Evolutionary conservation across 1,140 invertebrate genomes (phyloP).

Genomic region (Stegodyphus mimosarum): DNA sequence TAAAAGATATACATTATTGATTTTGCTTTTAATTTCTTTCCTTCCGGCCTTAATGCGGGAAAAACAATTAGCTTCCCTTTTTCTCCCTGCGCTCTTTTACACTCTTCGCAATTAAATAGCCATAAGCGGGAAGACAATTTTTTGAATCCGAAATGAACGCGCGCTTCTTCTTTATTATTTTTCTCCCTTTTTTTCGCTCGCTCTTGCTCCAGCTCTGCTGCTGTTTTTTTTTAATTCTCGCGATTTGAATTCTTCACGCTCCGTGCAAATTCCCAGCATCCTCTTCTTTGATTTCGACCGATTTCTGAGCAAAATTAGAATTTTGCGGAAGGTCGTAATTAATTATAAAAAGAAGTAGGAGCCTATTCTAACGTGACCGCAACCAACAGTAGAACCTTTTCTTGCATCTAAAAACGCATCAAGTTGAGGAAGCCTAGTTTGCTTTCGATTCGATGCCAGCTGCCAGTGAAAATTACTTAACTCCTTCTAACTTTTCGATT

Average conservation of each 20-base stretch:
- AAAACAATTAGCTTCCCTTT: conserved; percentile 54
- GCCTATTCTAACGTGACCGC: conserved; percentile 28
- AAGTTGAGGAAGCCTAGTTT: background rate
- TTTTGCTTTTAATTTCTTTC: conserved; percentile 52
- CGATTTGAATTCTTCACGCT: conserved; percentile 4
- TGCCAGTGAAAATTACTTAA: too few relatives aligned
- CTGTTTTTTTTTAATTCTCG: conserved; percentile 12
- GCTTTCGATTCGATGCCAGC: background rate
- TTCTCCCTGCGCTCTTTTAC: conserved; percentile 13
- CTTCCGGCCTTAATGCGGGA: conserved; percentile 5
- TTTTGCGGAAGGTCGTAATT: background rate
- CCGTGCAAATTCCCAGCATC: conserved; percentile 1
- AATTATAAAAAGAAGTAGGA: conserved; percentile 24
- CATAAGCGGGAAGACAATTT: conserved; percentile 54
- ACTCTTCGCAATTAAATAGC: conserved; percentile 55
- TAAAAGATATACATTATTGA: conserved; percentile 61
- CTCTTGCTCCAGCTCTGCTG: background rate
- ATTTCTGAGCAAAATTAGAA: conserved; percentile 21
- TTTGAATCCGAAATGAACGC: conserved; percentile 30
- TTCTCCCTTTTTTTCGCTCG: background rate
- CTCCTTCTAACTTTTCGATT: too few relatives aligned
- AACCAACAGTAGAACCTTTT: background rate
- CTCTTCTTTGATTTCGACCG: conserved; percentile 2
- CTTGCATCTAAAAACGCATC: background rate
- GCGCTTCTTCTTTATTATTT: too few relatives aligned